Evolutionary conservation across 2,888 invertebrate species (phyloP).

Genomic region (Epistrophe grossulariae): DNA sequence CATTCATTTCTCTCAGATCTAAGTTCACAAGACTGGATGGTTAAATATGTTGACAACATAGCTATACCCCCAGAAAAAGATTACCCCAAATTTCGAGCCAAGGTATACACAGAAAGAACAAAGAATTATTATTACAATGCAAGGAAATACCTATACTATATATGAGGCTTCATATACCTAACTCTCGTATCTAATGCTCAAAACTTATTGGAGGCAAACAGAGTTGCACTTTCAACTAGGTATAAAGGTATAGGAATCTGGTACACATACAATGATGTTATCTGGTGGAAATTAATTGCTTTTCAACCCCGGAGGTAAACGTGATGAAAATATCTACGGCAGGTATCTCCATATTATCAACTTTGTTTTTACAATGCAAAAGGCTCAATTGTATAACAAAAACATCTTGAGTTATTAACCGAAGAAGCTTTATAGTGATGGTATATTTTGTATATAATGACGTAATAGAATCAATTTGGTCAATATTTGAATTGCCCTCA

Average conservation of each 20-base stretch:
- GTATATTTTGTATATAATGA: not conserved
- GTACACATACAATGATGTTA: constrained; percentile 53
- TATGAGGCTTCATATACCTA: too few species aligned
- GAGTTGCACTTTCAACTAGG: not conserved
- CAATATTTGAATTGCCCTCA: constrained; percentile 23
- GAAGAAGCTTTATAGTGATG: not conserved
- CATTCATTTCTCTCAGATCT: constrained; percentile 8
- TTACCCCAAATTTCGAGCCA: constrained; percentile 53
- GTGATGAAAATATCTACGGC: constrained; percentile 29
- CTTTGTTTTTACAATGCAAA: constrained; percentile 7
- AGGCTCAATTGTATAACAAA: constrained; percentile 2
- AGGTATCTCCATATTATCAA: not conserved
- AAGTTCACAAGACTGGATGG: not conserved
- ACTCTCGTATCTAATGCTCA: constrained; percentile 26
- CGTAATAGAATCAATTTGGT: constrained; percentile 31
- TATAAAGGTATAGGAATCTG: not conserved
- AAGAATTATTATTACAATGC: too few species aligned
- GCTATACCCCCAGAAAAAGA: constrained; percentile 41
- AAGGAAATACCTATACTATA: too few species aligned
- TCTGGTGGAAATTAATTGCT: constrained; percentile 69
- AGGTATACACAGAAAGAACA: constrained; percentile 10
- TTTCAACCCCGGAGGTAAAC: constrained; percentile 43
- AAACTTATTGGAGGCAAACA: constrained; percentile 32
- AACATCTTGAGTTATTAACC: constrained; percentile 23
- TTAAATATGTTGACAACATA: constrained; percentile 62